phyloP scores from a whole-genome alignment of 1,140 invertebrate genomes.

The Bacillus rossius region DNA sequence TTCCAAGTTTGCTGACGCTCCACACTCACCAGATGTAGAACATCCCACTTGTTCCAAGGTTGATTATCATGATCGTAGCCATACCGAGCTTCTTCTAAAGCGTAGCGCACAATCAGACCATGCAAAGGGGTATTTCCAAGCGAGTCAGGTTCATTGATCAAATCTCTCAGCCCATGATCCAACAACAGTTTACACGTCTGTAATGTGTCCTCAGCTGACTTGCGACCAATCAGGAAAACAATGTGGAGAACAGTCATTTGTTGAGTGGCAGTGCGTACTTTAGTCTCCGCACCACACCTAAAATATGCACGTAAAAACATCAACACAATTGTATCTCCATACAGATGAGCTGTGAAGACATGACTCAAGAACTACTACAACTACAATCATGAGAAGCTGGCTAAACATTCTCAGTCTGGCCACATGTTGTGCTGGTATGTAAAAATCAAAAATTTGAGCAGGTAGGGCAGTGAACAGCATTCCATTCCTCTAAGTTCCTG shows the following conservation, averaged over 20 bases:
- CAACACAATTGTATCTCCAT: background rate
- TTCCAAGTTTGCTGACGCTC: too few relatives aligned
- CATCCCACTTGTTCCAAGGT: slow-evolving; percentile 66
- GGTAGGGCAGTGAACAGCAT: too few relatives aligned
- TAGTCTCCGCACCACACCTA: slow-evolving; percentile 56
- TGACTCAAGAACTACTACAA: background rate
- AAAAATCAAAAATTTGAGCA: background rate
- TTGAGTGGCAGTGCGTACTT: slow-evolving; percentile 62
- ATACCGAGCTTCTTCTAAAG: slow-evolving; percentile 61
- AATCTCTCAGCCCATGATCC: slow-evolving; percentile 59
- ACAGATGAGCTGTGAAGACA: background rate
- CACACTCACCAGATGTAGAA: slow-evolving; percentile 54
- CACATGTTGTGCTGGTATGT: background rate
- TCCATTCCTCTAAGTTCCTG: too few relatives aligned
- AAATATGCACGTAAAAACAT: background rate
- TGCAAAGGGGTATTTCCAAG: slow-evolving; percentile 57
- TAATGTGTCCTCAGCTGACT: slow-evolving; percentile 63
- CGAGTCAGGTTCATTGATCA: slow-evolving; percentile 66
- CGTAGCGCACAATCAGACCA: slow-evolving; percentile 63
- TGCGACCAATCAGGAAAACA: slow-evolving; percentile 55
- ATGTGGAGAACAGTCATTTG: slow-evolving; percentile 68
- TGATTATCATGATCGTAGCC: slow-evolving; percentile 51
- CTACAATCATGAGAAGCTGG: background rate
- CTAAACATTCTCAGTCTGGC: background rate
- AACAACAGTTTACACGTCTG: slow-evolving; percentile 56